A percentile compares a stretch with the other conserved stretches of the same genome.
phyloP scores from a whole-genome alignment of 1,140 invertebrate genomes.

The Solenopsis invicta region DNA sequence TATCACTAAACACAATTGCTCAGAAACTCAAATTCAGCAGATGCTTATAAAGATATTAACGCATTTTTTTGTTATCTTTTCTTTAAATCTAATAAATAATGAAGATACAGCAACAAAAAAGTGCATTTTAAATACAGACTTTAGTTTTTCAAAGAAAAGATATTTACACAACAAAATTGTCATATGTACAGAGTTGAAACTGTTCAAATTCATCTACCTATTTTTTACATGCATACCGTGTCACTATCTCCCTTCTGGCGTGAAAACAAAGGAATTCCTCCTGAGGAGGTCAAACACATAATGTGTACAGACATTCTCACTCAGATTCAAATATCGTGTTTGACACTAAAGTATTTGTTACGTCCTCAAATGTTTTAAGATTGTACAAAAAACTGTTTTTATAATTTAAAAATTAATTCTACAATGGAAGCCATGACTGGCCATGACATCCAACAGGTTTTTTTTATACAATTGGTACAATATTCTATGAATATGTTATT shows the following conservation, averaged over 20 bases:
- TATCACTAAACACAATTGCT: too few species aligned
- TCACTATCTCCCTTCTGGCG: constrained; percentile 90
- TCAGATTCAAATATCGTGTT: not conserved
- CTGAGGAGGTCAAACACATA: constrained; percentile 90
- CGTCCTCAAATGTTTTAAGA: not conserved
- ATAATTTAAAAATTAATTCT: too few species aligned
- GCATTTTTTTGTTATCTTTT: too few species aligned
- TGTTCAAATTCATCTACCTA: not conserved
- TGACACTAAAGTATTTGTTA: not conserved
- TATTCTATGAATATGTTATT: not conserved
- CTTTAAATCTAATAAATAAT: too few species aligned
- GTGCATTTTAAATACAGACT: too few species aligned
- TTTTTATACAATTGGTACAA: not conserved
- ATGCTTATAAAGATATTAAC: too few species aligned
- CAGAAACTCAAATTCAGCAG: too few species aligned
- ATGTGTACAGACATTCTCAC: constrained; percentile 89
- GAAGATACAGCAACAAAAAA: too few species aligned
- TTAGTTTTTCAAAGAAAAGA: too few species aligned
- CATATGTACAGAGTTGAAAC: too few species aligned
- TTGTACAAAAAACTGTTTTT: not conserved
- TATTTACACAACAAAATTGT: too few species aligned
- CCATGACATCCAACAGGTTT: not conserved
- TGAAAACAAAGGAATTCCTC: constrained; percentile 91
- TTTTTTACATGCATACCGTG: constrained; percentile 85
- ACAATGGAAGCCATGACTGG: not conserved